Base-by-base conservation (phyloP, 2,797 vertebrate genomes). In the Channa striata region DNA sequence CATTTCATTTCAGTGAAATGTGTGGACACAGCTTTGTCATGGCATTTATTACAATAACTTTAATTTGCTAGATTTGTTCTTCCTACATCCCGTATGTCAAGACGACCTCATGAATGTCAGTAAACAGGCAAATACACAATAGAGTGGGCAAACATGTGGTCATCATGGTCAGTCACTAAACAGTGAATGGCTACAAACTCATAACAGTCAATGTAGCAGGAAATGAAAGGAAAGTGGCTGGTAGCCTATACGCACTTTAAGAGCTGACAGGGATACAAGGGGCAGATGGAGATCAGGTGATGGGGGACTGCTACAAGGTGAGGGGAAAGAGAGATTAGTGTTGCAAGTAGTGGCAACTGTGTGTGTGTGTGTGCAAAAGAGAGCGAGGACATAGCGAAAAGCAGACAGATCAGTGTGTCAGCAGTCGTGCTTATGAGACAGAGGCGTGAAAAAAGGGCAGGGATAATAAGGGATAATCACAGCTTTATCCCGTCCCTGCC, bases 381-480 rank as follows among this genome's bases (percentile, higher is more conserved):
- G 46, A 64, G n/a, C 59, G 23, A 70, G 67, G 25, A 30, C 25
- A 49, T n/a, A 13, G 23, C 8, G 4, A 74, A 59, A 40, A 57
- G 10, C 57, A 68, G 72, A 60, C 65, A 54, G 64, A 69, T 73
- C 11, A 52, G 59, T 54, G 43, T 17, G 8, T 81, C 70, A 65
- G 56, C 65, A 68, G 72, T 73, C 2, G 61, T 49, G 65, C 74
- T 75, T 69, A 54, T 80, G 70, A 80, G 67, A 81, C 11, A 1
- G 48, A 86, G 74, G 73, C 34, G 52, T 61, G 70, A 66, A 70
- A 82, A 77, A 80, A 77, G 72, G 67, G 51, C 76, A 74, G 67
- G 81, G 84, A 85, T 92, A 88, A 89, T 86, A 78, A 69, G 75
- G 86, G 82, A 89, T 91, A 88, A 91, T 89, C 84, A 59, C 47